These are phyloP conservation scores for Crepidodera aurea DNA, from an alignment of 2,888 invertebrate genomes.

Conservation along the genomic window DNA sequence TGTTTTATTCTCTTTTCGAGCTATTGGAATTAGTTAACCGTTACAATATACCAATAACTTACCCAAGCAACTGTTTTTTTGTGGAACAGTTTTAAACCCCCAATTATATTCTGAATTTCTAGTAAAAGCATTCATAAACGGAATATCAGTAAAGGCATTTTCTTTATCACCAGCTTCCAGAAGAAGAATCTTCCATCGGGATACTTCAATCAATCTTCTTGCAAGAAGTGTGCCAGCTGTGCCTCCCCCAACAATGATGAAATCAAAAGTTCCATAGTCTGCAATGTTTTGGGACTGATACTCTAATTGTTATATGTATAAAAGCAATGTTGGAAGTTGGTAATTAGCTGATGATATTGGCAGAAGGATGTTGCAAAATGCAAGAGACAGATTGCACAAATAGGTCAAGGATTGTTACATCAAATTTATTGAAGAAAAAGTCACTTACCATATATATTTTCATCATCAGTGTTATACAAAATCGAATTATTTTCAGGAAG, in stretches of 20 bases:
- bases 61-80: slow-evolving; percentile 39
- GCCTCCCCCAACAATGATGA: slow-evolving; percentile 43
- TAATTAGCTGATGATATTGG: too few species aligned
- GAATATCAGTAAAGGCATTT: slow-evolving; percentile 40
- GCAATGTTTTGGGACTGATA: too few species aligned
- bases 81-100: too few species aligned
- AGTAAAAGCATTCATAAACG: slow-evolving; percentile 22
- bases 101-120: slow-evolving; percentile 35
- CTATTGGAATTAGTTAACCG: too few species aligned
- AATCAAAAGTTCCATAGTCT: slow-evolving; percentile 42
- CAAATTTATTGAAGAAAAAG: neutral
- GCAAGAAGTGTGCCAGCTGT: slow-evolving; percentile 41
- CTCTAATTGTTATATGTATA: too few species aligned
- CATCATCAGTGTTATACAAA: neutral
- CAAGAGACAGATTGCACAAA: too few species aligned
- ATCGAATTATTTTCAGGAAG: slow-evolving; percentile 7
- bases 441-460: slow-evolving; percentile 1
- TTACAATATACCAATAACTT: too few species aligned
- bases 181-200: slow-evolving; percentile 38
- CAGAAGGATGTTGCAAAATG: too few species aligned
- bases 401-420: too few species aligned
- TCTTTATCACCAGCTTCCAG: slow-evolving; percentile 44
- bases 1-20: too few species aligned
- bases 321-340: too few species aligned
- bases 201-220: slow-evolving; percentile 40